Evolutionary conservation across 2,888 invertebrate species (phyloP), one percentile per base, ranked within the genome.

Genomic region (Criorhina ranunculi): DNA sequence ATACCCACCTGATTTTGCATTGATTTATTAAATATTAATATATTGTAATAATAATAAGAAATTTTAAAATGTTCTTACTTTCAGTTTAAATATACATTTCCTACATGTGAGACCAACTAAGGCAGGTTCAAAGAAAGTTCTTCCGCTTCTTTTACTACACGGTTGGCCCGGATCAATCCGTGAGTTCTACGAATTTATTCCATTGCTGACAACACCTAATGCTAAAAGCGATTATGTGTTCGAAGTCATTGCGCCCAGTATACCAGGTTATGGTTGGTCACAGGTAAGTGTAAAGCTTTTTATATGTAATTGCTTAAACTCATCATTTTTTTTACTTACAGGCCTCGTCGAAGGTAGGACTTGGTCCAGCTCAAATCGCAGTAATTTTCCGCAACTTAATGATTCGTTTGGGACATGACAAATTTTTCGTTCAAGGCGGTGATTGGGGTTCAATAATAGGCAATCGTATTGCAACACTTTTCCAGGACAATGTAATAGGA

Each of bases 121-220:
- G 24, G 2, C 24, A 24, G 24, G 24, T 24, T 24, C 24, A 24
- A 24, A 24, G 4, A 24, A 24, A 24, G 24, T 24, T 24, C 24
- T 24, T 78, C 92, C 92, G 12, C 88, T 92, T 1, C 31, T 92
- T 2, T 87, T 98, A 55, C 91, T 96, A 12, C 98, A 98, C 90
- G 98, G 98, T 42, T 98, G 98, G 98, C 97, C 98, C 0, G 97
- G 97, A 0, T 96, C 96, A 0, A 93, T 97, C 1, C 93, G 95
- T n/a, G 98, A 98, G 92, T 97, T 97, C 91, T 95, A 96, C 88
- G 94, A 95, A 70, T 91, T 96, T 0, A 95, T 96, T 64, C 96
- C 96, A 0, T 89, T 94, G 53, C 92, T 97, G n/a, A 94, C 93
- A 0, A 87, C 92, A 49, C 85, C 90, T 0, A 53, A 87, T 17